Base-by-base conservation (phyloP, 2,888 invertebrate species). In the Liodrosophila aerea region DNA sequence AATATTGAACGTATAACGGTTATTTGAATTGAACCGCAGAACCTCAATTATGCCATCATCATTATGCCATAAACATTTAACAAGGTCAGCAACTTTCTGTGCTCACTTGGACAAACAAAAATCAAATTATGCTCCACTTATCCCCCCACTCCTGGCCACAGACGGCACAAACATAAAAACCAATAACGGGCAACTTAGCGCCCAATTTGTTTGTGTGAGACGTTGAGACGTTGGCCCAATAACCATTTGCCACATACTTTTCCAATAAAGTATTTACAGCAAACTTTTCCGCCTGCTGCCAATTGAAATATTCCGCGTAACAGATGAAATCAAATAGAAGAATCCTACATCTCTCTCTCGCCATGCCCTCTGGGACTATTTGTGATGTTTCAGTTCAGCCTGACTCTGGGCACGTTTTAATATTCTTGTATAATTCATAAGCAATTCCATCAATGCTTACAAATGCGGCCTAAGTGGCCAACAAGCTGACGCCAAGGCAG, bases 361-460 rank as follows among this genome's bases (percentile, higher is more conserved):
- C n/a, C n/a, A n/a, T n/a, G 34, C 29, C 7, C 44, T 56, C 60
- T 40, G n/a, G n/a, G n/a, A n/a, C n/a, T n/a, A n/a, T 31, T 34
- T 39, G 49, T 41, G 52, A 59, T 64, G 71, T 53, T 70, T 37
- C 50, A 16, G 46, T 54, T n/a, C n/a, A n/a, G n/a, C n/a, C n/a
- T n/a, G n/a, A n/a, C n/a, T 43, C 58, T 59, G 60, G 69, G 84
- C 81, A 81, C 73, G 71, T 76, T 85, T 73, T 85, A 86, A 86
- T 86, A 85, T 85, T 75, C 85, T 84, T 85, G 86, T 87, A 88
- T 88, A 89, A 89, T 89, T 89, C 89, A 89, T 89, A 89, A 89
- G 89, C 87, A 87, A 88, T 89, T 88, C 89, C 82, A 88, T 87
- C 86, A 88, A 85, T 86, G 89, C 81, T 83, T 73, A 61, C 72